Evolutionary conservation across 2,797 vertebrate genomes (phyloP), one percentile per base, ranked within the genome.

Genomic region (Paedocypris micromegethes): DNA sequence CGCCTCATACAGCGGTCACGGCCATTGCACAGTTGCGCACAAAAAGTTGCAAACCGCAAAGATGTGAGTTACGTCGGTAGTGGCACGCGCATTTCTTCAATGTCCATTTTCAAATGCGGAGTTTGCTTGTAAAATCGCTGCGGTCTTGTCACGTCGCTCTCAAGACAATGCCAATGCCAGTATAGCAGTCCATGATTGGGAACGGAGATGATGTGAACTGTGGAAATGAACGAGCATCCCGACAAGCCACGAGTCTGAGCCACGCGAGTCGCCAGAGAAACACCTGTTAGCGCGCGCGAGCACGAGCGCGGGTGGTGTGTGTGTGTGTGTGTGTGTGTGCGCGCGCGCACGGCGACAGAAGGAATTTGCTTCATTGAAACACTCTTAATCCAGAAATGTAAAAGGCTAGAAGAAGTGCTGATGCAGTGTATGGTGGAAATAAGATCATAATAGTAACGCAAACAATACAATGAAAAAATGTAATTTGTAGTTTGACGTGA

Each of bases 211-310:
- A 64, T 63, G 39, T 56, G 58, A 6, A 65, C 46, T 50, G 44
- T 59, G 39, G 78, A 64, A 43, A 67, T 8, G 43, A 55, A 46
- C 55, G 64, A 70, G 49, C 64, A 68, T 72, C 78, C 69, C 82
- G 75, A 75, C 75, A 79, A 79, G 69, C 48, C 58, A 57, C 66
- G 58, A 53, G 48, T 40, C 37, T 42, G 3, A 50, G 51, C 58
- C 58, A 78, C 51, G 77, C 74, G 73, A 57, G 23, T 23, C 1
- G 23, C 23, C 23, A 23, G 3, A 50, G 68, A 63, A 79, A 88
- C 88, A 90, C 88, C 87, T 89, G 88, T 89, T 87, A 81, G 82
- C 75, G 57, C 43, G 41, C 45, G 52, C n/a, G 45, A 41, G 59
- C n/a, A 23, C 47, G 51, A 9, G 72, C 9, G 70, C 48, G 67